Base-by-base conservation (phyloP, 2,797 vertebrate genomes). In the Falco peregrinus region DNA sequence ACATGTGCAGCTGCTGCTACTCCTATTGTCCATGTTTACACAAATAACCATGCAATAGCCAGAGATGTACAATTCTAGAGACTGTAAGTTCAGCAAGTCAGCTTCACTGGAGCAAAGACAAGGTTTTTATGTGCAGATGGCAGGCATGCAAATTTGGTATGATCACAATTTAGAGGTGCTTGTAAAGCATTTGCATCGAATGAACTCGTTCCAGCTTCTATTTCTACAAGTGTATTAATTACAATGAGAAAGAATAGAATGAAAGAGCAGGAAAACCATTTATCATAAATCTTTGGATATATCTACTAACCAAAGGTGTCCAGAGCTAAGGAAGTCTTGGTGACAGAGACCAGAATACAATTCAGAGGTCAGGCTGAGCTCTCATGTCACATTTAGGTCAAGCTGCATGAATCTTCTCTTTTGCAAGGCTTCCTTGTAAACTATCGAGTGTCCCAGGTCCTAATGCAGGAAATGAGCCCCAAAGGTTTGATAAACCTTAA, bases 141-240 rank as follows among this genome's bases (percentile, higher is more conserved):
- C 91, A 87, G 75, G 78, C 88, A 95, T 94, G 94, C 71, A 95
- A 94, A 96, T 96, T 92, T 54, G 67, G 33, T 87, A 83, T n/a
- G 60, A 89, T 89, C 81, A 94, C 83, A 65, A 85, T 94, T 94
- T 74, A 82, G 84, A 95, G 95, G 93, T 94, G 63, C 83, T 77
- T 94, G 75, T 84, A 87, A 93, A 91, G 86, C 70, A 89, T 89
- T 95, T 91, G 63, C 0, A 0, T 70, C 3, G 0, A 57, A 82
- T 77, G 71, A 89, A 84, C 83, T 5, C 83, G 70, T 68, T 71
- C 64, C 77, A 43, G 56, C 84, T 89, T 77, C 60, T 39, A 2
- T 75, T 93, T 74, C 75, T 83, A 37, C 43, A 33, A 29, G 28
- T 31, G 16, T 65, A 54, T 56, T 76, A 90, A 69, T 22, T 59